Evolutionary conservation across 2,888 invertebrate species (phyloP).

Genomic region (Aporophyla lueneburgensis): DNA sequence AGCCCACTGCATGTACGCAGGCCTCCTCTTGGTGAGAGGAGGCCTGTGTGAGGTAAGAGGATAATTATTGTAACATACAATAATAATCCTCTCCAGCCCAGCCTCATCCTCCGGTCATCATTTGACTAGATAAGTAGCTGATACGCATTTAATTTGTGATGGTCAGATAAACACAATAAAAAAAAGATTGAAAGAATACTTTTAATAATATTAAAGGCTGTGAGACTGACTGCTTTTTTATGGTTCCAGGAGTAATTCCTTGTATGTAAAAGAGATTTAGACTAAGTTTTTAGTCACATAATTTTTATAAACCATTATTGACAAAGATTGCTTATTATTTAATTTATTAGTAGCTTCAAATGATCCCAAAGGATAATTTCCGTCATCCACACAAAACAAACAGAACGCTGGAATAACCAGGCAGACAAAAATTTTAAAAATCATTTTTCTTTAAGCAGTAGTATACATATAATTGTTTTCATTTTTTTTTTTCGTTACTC

Average conservation of each 20-base stretch:
- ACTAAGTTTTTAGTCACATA: background rate
- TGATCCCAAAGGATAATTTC: too few relatives aligned
- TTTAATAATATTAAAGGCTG: background rate
- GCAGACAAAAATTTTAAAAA: background rate
- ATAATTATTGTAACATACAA: too few relatives aligned
- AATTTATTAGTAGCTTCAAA: background rate
- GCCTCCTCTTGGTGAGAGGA: too few relatives aligned
- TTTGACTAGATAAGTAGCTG: background rate
- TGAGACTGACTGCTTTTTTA: background rate
- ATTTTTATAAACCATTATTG: background rate
- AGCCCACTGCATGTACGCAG: too few relatives aligned
- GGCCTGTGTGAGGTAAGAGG: too few relatives aligned
- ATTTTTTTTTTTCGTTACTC: too few relatives aligned
- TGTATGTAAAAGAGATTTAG: background rate
- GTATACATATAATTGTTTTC: too few relatives aligned
- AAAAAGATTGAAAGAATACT: background rate
- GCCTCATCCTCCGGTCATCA: too few relatives aligned
- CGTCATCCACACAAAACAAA: too few relatives aligned
- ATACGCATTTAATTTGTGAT: background rate
- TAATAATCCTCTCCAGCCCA: too few relatives aligned
- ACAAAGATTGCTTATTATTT: background rate
- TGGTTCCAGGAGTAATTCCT: background rate
- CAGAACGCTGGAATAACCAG: too few relatives aligned
- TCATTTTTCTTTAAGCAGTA: too few relatives aligned
- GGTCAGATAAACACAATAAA: background rate